Base-by-base conservation (phyloP, 2,113 vertebrate genomes). In the Pluvianellus socialis region DNA sequence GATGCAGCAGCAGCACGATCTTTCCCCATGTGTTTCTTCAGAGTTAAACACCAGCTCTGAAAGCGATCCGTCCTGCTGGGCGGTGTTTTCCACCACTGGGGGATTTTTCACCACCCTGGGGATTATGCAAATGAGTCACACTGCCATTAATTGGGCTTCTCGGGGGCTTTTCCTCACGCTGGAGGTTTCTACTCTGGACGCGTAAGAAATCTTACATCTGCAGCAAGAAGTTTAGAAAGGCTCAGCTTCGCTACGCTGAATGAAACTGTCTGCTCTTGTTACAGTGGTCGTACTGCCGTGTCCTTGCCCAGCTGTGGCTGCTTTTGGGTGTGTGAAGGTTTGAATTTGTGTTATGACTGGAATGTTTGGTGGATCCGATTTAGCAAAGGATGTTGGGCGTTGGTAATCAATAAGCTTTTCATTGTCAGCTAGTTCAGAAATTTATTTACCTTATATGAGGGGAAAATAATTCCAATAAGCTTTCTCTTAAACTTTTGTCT, bases 31-130 rank as follows among this genome's bases (percentile, higher is more conserved):
- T 63, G 33, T 55, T 84, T 86, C 67, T 89, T 87, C 86, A 92
- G 94, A 96, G 73, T 44, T 55, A 86, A 84, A 87, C 55, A 30
- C 47, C 38, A 81, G 35, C 66, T 92, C 80, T 96, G 70, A 85
- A 89, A 92, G 62, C 44, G 63, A 63, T 85, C 93, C 27, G 62
- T 79, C 80, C 74, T 79, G 62, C 75, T 94, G 80, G 58, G 84
- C 12, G 3, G 66, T 38, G 58, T 79, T 90, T 91, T 91, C 65
- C 74, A n/a, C n/a, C n/a, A n/a, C n/a, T n/a, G n/a, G n/a, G n/a
- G n/a, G n/a, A n/a, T n/a, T n/a, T n/a, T n/a, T 52, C 47, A 52
- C 65, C 74, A 81, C 56, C 49, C 73, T 56, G 30, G 73, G 89
- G 56, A 79, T 81, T 71, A 28, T 47, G 33, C 6, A 49, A 52